phyloP scores from a whole-genome alignment of 2,797 vertebrate species.

The Scolopax bukidnonensis region DNA sequence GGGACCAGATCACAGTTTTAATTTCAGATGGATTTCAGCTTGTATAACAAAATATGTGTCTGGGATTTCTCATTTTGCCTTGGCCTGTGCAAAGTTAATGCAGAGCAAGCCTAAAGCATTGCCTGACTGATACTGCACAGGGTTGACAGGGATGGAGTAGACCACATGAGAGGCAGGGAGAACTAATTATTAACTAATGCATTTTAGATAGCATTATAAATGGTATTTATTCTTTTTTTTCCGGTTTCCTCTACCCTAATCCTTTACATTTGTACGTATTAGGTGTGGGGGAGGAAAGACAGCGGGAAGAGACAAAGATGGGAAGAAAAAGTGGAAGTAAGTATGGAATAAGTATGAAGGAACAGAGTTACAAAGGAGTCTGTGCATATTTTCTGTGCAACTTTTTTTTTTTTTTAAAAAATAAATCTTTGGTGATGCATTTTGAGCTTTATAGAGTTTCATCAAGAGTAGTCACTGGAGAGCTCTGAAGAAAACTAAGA shows the following conservation, averaged over 20 bases:
- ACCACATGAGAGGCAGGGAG: background rate
- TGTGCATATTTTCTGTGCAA: background rate
- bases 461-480: background rate
- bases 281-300: background rate
- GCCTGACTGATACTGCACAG: background rate
- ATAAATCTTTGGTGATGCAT: background rate
- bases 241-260: background rate
- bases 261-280: background rate
- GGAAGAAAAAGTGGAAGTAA: background rate
- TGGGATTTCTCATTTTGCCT: background rate
- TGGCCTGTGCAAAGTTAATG: background rate
- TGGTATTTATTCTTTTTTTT: background rate
- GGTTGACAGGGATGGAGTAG: background rate
- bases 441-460: background rate
- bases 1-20: background rate
- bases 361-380: background rate
- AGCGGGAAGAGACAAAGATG: background rate
- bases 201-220: background rate
- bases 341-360: background rate
- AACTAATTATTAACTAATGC: background rate
- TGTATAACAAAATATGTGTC: background rate
- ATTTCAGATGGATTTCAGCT: background rate
- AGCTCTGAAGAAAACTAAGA: background rate
- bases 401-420: background rate
- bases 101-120: background rate